Conservation (phyloP, 2,888 invertebrate species). For the Carabus problematicus region DNA sequence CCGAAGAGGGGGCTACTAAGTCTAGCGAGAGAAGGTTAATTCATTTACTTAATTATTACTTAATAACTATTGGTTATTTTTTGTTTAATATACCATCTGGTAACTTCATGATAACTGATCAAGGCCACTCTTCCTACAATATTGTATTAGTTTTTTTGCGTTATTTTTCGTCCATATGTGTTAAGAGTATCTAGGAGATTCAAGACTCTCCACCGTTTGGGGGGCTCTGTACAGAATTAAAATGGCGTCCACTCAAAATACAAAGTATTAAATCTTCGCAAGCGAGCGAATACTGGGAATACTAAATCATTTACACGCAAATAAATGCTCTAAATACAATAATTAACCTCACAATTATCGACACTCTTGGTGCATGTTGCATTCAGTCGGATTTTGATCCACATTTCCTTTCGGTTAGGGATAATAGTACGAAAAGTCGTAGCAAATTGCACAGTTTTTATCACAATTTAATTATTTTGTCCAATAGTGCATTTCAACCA, state of each 20-base stretch:
- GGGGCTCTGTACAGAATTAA: neutral
- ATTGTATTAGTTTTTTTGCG: slow-evolving; percentile 29
- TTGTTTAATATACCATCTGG: slow-evolving; percentile 20
- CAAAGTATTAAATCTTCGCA: slow-evolving; percentile 20
- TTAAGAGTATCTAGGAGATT: neutral
- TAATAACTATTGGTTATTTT: neutral
- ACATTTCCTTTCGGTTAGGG: slow-evolving; percentile 18
- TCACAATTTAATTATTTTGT: slow-evolving; percentile 2
- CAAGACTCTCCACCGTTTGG: neutral
- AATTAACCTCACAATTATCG: slow-evolving; percentile 6
- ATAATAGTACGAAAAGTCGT: slow-evolving; percentile 29
- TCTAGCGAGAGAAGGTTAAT: neutral
- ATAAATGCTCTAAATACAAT: no score
- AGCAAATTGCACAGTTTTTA: neutral
- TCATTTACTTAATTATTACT: neutral
- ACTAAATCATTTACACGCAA: slow-evolving; percentile 12
- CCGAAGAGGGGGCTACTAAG: no score
- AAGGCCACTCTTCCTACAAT: slow-evolving; percentile 42
- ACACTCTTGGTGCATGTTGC: no score
- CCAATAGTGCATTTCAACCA: neutral
- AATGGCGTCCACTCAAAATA: slow-evolving; percentile 29
- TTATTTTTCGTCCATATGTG: slow-evolving; percentile 13
- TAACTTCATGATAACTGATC: slow-evolving; percentile 37
- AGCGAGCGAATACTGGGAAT: slow-evolving; percentile 32
- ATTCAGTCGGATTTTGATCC: slow-evolving; percentile 29